phyloP scores from a whole-genome alignment of 1,140 invertebrate genomes.

The Drosophila insularis region DNA sequence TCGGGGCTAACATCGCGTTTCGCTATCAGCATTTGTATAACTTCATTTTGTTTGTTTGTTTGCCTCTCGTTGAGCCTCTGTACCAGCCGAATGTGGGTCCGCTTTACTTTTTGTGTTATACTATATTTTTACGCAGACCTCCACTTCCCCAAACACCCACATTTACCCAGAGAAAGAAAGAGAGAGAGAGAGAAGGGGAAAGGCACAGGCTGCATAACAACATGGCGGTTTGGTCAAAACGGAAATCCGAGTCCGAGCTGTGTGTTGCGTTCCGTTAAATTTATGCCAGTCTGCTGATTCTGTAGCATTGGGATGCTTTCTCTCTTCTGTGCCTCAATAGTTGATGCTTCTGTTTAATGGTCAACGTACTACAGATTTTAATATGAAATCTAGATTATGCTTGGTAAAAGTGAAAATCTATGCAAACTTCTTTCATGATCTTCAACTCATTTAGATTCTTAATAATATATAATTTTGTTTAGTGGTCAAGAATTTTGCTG shows the following conservation, averaged over 20 bases:
- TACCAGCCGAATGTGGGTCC: slow-evolving; percentile 13
- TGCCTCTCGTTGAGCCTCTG: slow-evolving; percentile 30
- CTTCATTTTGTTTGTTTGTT: slow-evolving; percentile 65
- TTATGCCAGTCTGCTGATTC: slow-evolving; percentile 63
- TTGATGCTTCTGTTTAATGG: slow-evolving; percentile 6
- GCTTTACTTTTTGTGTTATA: slow-evolving; percentile 63
- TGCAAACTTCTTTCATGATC: too few species aligned
- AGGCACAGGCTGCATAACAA: slow-evolving; percentile 58
- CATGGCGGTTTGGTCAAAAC: slow-evolving; percentile 66
- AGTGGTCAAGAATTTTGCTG: background rate
- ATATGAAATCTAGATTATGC: too few species aligned
- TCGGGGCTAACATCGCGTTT: slow-evolving; percentile 26
- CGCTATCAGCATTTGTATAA: slow-evolving; percentile 72
- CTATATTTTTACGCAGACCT: slow-evolving; percentile 48
- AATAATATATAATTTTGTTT: too few species aligned
- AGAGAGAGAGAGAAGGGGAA: slow-evolving; percentile 14
- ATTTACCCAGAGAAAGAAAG: slow-evolving; percentile 20
- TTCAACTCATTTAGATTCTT: too few species aligned
- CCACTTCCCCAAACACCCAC: slow-evolving; percentile 26
- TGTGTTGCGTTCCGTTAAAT: slow-evolving; percentile 66
- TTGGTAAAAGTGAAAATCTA: too few species aligned
- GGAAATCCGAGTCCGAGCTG: slow-evolving; percentile 75
- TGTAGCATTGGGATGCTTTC: background rate
- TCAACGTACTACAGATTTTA: too few species aligned
- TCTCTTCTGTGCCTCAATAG: slow-evolving; percentile 26